Evolutionary conservation across 2,113 vertebrate species (phyloP).

Genomic region (Etia nguti): DNA sequence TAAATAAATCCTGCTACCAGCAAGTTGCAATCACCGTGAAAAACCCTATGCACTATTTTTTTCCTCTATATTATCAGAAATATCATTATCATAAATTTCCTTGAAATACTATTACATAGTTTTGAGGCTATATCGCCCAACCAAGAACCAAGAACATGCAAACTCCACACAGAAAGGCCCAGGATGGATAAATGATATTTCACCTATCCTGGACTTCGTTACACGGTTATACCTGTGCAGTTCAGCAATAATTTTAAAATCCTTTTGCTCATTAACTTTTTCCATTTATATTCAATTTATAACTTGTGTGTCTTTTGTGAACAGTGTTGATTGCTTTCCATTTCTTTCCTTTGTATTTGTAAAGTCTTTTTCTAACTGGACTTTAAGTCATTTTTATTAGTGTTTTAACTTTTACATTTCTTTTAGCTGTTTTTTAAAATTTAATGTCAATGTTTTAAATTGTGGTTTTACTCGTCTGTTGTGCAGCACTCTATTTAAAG

Average conservation of each 20-base stretch:
- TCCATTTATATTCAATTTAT: background rate
- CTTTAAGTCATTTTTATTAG: background rate
- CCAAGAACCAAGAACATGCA: background rate
- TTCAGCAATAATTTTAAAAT: background rate
- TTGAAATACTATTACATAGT: background rate
- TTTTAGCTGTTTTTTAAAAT: background rate
- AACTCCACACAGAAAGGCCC: background rate
- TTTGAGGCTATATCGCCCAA: background rate
- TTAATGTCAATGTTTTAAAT: background rate
- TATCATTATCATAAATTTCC: background rate
- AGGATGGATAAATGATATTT: background rate
- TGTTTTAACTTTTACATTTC: background rate
- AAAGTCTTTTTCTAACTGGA: background rate
- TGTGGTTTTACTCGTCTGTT: background rate
- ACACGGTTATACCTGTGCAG: background rate
- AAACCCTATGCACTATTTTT: background rate
- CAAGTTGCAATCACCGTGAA: background rate
- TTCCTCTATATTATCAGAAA: background rate
- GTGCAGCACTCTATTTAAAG: background rate
- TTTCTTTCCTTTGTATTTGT: background rate
- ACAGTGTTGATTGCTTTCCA: background rate
- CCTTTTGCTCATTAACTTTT: background rate
- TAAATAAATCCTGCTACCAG: background rate
- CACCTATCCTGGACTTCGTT: background rate
- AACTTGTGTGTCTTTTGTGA: background rate